A percentile compares a stretch with the other conserved stretches of the same genome.
Evolutionary conservation across 2,888 invertebrate genomes (phyloP).

Genomic region (Gastrophysa polygoni): DNA sequence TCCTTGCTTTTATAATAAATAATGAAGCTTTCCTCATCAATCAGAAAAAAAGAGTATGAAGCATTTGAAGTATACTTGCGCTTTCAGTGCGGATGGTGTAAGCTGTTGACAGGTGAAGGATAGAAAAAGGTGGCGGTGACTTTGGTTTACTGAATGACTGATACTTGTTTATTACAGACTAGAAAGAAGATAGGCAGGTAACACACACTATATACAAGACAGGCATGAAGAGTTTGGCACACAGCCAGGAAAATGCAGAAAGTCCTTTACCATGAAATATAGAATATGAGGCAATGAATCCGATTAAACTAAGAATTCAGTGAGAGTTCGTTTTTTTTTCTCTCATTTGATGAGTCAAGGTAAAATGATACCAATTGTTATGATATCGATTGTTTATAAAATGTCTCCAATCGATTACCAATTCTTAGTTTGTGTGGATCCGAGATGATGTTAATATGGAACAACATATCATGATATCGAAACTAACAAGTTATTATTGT

Average conservation of each 20-base stretch:
- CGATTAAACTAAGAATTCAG: neutral
- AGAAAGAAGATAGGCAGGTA: constrained; percentile 22
- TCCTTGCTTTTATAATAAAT: constrained; percentile 36
- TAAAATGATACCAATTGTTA: too few relatives aligned
- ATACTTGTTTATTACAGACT: constrained; percentile 34
- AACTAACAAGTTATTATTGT: too few relatives aligned
- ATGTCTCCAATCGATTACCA: too few relatives aligned
- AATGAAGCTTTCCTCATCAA: neutral
- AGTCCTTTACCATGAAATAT: neutral
- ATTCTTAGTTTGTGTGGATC: too few relatives aligned
- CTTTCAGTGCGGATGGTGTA: constrained; percentile 49
- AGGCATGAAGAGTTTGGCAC: neutral
- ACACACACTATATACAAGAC: constrained; percentile 1
- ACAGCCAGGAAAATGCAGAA: neutral
- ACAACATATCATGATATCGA: too few relatives aligned
- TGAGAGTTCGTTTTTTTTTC: too few relatives aligned
- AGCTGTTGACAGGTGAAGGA: constrained; percentile 36
- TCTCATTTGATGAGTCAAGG: too few relatives aligned
- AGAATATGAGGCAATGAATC: neutral
- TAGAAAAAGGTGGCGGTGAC: constrained; percentile 36
- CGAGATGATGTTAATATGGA: too few relatives aligned
- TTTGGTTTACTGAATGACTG: constrained; percentile 39
- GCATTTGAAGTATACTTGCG: constrained; percentile 50
- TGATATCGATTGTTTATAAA: too few relatives aligned
- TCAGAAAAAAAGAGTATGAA: constrained; percentile 37